phyloP scores from a whole-genome alignment of 2,888 invertebrate genomes.

The Eupithecia subfuscata region DNA sequence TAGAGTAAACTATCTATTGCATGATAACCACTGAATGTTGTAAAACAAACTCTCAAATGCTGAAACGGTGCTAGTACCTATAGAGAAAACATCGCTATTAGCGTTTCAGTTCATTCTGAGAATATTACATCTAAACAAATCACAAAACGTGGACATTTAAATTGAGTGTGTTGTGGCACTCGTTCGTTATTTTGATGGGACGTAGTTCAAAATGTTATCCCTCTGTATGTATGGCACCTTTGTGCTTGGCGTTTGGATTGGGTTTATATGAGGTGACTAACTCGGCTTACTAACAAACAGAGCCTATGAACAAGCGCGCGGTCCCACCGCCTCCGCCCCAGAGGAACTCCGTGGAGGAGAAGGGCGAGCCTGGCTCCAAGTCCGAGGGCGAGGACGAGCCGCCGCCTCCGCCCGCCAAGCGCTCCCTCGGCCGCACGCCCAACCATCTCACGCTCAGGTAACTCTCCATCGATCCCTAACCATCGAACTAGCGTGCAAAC shows the following conservation, averaged over 20 bases:
- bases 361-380: conserved; percentile 88
- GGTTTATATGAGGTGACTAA: conserved; percentile 23
- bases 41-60: not conserved
- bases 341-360: conserved; percentile 69
- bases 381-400: conserved; percentile 94
- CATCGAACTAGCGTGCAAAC: not conserved
- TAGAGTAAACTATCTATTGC: not conserved
- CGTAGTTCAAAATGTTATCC: not conserved
- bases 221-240: not conserved
- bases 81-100: not conserved
- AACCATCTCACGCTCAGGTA: conserved; percentile 95
- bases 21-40: not conserved
- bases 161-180: not conserved
- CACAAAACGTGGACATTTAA: not conserved
- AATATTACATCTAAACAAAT: not conserved
- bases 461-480: not conserved
- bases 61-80: not conserved
- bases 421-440: conserved; percentile 93
- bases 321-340: conserved; percentile 61
- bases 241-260: no score
- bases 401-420: conserved; percentile 85
- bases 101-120: not conserved
- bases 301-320: conserved; percentile 55
- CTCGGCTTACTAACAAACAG: conserved; percentile 52
- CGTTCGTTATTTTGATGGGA: not conserved